Conservation (phyloP, 2,888 invertebrate species). For the Desoria tigrina region DNA sequence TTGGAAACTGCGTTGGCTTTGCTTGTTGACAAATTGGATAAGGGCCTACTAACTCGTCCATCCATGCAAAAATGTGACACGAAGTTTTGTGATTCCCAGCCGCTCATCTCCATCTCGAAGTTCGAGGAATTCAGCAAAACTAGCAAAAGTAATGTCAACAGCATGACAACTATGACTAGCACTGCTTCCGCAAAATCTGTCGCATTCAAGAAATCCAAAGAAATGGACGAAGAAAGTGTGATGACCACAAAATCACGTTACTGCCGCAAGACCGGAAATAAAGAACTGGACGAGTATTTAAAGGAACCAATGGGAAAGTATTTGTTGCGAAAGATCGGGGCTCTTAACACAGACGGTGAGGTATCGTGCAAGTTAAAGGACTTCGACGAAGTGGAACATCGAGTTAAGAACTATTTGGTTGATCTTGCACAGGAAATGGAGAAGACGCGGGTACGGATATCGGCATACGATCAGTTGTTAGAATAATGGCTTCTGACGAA, state of each 20-base stretch:
- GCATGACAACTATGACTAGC: no score
- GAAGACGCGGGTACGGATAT: not conserved
- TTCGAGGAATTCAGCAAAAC: no score
- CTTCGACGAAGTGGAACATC: constrained; percentile 11
- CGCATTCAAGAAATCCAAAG: no score
- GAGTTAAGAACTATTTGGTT: not conserved
- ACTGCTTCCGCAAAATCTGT: no score
- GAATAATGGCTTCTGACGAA: no score
- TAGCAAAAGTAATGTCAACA: no score
- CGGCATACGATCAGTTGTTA: no score
- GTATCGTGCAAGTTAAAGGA: not conserved
- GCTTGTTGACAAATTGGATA: constrained; percentile 7
- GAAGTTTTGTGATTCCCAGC: not conserved
- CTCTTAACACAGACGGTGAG: constrained; percentile 1
- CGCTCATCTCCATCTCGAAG: no score
- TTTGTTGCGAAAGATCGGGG: not conserved
- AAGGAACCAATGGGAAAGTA: constrained; percentile 5
- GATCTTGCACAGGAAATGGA: not conserved
- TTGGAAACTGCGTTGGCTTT: not conserved
- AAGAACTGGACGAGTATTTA: not conserved
- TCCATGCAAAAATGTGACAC: not conserved
- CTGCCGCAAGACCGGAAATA: no score
- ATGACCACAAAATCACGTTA: no score
- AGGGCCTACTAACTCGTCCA: not conserved
- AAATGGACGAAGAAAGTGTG: no score